phyloP scores from a whole-genome alignment of 2,797 vertebrate genomes.

The Macroramphosus scolopax region DNA sequence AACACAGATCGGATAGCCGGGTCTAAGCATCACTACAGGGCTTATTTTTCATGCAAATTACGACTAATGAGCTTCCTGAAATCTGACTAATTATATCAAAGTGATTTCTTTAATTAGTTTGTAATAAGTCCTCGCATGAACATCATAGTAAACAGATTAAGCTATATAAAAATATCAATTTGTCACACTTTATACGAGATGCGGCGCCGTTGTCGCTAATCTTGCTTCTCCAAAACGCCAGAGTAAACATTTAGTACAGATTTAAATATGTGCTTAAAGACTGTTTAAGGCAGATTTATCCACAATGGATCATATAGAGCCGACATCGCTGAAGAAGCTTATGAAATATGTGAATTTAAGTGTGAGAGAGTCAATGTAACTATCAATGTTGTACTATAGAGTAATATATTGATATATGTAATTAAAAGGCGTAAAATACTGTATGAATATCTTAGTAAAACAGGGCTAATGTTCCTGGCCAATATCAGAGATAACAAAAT shows the following conservation, averaged over 20 bases:
- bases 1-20: conserved; percentile 70
- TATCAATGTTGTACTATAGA: conserved; percentile 13
- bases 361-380: too few relatives aligned
- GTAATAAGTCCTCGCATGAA: conserved; percentile 75
- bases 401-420: conserved; percentile 27
- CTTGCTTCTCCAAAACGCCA: conserved; percentile 67
- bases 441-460: conserved; percentile 29
- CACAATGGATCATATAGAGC: conserved; percentile 13
- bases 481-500: conserved; percentile 46
- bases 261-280: conserved; percentile 66
- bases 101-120: conserved; percentile 80
- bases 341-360: too few relatives aligned
- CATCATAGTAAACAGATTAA: conserved; percentile 80
- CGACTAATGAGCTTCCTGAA: conserved; percentile 80
- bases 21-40: conserved; percentile 75
- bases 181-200: conserved; percentile 76
- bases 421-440: conserved; percentile 49
- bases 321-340: too few relatives aligned
- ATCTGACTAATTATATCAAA: conserved; percentile 81
- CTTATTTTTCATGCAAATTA: conserved; percentile 82
- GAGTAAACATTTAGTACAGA: conserved; percentile 71
- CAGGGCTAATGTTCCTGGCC: conserved; percentile 31
- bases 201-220: conserved; percentile 61
- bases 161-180: conserved; percentile 79
- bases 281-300: conserved; percentile 52